A percentile compares a stretch with the other conserved stretches of the same genome.
Evolutionary conservation across 2,888 invertebrate species (phyloP).

Genomic region (Eilema depressum): DNA sequence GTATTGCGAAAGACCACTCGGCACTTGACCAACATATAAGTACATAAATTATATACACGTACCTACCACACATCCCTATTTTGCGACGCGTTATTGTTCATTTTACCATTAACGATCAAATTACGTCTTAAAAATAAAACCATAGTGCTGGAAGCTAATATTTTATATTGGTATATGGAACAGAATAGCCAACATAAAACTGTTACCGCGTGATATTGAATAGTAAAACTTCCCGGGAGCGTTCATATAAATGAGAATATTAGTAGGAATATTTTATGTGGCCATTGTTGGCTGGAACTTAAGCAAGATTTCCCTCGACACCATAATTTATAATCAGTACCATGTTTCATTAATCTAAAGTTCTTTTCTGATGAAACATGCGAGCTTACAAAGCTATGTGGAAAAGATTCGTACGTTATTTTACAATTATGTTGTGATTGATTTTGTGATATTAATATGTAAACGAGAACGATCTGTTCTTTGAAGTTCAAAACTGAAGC

Average conservation of each 20-base stretch:
- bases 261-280: constrained; percentile 71
- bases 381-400: constrained; percentile 35
- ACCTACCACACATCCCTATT: constrained; percentile 14
- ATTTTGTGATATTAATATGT: not conserved
- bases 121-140: constrained; percentile 38
- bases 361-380: constrained; percentile 62
- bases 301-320: constrained; percentile 77
- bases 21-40: no score
- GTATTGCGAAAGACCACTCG: no score
- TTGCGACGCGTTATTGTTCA: constrained; percentile 23
- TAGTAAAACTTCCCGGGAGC: constrained; percentile 61
- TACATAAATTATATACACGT: not conserved
- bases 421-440: not conserved
- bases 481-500: not conserved
- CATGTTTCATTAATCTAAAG: constrained; percentile 69
- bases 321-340: constrained; percentile 75
- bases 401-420: constrained; percentile 10
- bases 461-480: not conserved
- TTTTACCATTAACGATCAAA: constrained; percentile 37
- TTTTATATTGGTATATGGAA: constrained; percentile 28
- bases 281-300: constrained; percentile 72
- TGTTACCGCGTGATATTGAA: constrained; percentile 60
- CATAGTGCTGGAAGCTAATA: constrained; percentile 34
- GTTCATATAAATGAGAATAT: constrained; percentile 68
- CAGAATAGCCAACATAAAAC: constrained; percentile 49